Evolutionary conservation across 2,888 invertebrate species (phyloP).

Genomic region (Lissocephala sabroskyi): DNA sequence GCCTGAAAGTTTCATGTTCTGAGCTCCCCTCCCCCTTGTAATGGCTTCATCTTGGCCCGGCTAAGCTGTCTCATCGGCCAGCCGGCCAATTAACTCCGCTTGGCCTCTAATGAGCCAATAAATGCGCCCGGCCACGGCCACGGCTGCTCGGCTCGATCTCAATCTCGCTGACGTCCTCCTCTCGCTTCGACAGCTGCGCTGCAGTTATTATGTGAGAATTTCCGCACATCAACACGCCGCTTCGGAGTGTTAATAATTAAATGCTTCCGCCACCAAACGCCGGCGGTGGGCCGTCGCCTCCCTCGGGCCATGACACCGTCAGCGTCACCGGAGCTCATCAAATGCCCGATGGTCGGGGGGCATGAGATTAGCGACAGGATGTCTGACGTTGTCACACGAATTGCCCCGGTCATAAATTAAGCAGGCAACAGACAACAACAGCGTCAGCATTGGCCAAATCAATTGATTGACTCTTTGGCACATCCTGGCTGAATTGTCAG

Average conservation of each 20-base stretch:
- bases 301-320: not conserved
- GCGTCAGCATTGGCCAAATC: conserved; percentile 18
- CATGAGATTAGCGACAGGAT: conserved; percentile 31
- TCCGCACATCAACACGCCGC: conserved; percentile 27
- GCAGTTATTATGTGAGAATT: conserved; percentile 32
- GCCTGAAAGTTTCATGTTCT: no score
- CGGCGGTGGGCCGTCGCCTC: conserved; percentile 8
- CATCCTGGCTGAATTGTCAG: conserved; percentile 21
- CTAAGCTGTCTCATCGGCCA: not conserved
- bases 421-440: conserved; percentile 14
- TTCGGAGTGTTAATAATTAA: conserved; percentile 43
- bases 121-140: not conserved
- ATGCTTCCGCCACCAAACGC: conserved; percentile 34
- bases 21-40: no score
- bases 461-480: conserved; percentile 28
- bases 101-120: conserved; percentile 1
- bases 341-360: not conserved
- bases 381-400: conserved; percentile 8
- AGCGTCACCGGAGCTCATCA: not conserved
- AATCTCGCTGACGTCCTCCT: not conserved
- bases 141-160: not conserved
- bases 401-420: conserved; percentile 24
- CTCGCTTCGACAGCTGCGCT: not conserved
- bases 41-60: not conserved
- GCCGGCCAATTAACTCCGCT: not conserved